Percentiles rank a stretch among this genome's conserved stretches.
phyloP scores from a whole-genome alignment of 2,888 invertebrate species.

The Ennomos fuscantarius region DNA sequence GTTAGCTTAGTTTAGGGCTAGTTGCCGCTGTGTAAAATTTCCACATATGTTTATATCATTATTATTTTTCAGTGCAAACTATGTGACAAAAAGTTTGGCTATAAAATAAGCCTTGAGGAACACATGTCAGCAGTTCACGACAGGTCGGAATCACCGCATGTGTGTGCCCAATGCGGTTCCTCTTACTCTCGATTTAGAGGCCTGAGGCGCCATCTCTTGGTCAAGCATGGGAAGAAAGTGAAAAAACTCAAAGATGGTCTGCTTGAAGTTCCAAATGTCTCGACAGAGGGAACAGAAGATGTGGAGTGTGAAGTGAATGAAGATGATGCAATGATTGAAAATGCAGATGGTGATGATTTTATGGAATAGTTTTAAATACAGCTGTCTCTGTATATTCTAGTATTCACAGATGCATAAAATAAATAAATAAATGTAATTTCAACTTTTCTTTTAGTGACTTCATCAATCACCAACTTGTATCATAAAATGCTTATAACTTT shows the following conservation, averaged over 20 bases:
- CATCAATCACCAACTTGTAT: too few species aligned
- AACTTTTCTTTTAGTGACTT: too few species aligned
- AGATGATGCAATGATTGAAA: background rate
- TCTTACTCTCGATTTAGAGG: conserved; percentile 63
- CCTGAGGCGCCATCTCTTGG: conserved; percentile 61
- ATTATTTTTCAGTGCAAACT: conserved; percentile 64
- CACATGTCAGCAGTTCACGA: conserved; percentile 68
- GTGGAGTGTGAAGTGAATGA: background rate
- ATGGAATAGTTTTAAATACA: background rate
- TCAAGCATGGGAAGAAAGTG: conserved; percentile 57
- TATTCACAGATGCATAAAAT: too few species aligned
- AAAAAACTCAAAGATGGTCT: conserved; percentile 21
- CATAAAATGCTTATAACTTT: too few species aligned
- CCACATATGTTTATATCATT: background rate
- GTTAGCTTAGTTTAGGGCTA: too few species aligned
- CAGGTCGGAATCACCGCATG: conserved; percentile 53
- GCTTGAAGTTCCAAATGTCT: conserved; percentile 9
- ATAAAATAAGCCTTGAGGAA: conserved; percentile 71
- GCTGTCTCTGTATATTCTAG: too few species aligned
- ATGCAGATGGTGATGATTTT: background rate
- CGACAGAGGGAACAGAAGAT: background rate
- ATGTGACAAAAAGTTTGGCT: conserved; percentile 73
- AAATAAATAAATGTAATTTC: too few species aligned
- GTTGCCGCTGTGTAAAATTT: too few species aligned
- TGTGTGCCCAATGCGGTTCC: conserved; percentile 65